phyloP scores from a whole-genome alignment of 2,888 invertebrate species.

The Acronicta alni region DNA sequence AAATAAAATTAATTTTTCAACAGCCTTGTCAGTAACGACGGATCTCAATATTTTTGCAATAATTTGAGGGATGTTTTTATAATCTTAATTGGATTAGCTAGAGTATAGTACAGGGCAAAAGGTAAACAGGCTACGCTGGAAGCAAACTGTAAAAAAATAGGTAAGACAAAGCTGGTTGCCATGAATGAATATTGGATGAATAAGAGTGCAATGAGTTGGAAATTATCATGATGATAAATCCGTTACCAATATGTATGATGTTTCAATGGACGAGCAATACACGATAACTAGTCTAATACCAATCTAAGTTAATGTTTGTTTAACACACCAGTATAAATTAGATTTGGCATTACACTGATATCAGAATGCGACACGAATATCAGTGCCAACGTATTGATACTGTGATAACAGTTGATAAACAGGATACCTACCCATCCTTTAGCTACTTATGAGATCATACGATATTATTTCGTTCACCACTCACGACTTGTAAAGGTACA shows the following conservation, averaged over 20 bases:
- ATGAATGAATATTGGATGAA: too few relatives aligned
- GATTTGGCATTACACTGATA: slow-evolving; percentile 49
- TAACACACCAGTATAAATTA: slow-evolving; percentile 42
- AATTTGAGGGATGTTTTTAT: not conserved
- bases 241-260: not conserved
- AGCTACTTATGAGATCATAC: not conserved
- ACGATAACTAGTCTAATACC: slow-evolving; percentile 7
- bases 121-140: too few relatives aligned
- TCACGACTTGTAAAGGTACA: not conserved
- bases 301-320: slow-evolving; percentile 17
- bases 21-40: slow-evolving; percentile 2
- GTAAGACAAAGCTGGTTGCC: too few relatives aligned
- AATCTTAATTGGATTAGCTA: too few relatives aligned
- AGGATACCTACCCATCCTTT: slow-evolving; percentile 9
- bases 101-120: too few relatives aligned
- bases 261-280: not conserved
- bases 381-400: slow-evolving; percentile 46
- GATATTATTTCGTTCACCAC: not conserved
- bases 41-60: not conserved
- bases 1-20: slow-evolving; percentile 21
- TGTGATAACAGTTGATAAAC: slow-evolving; percentile 42
- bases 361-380: slow-evolving; percentile 28
- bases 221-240: not conserved
- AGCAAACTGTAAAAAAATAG: too few relatives aligned
- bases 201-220: too few relatives aligned